A percentile compares a stretch with the other conserved stretches of the same genome.
phyloP scores from a whole-genome alignment of 2,888 invertebrate species.

The Rotaria magnacalcarata region DNA sequence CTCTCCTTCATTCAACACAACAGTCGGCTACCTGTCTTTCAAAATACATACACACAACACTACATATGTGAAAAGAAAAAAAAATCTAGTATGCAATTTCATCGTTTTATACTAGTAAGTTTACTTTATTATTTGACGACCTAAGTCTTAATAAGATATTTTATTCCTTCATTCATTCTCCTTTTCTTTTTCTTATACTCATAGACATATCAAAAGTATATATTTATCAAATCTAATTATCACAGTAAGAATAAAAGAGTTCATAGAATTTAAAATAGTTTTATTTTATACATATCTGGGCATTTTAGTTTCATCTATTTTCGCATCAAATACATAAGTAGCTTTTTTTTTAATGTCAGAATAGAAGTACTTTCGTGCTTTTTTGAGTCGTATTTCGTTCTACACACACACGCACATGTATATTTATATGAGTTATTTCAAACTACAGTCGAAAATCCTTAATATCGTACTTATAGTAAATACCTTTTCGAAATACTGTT shows the following conservation, averaged over 20 bases:
- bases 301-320: background rate
- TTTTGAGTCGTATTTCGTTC: background rate
- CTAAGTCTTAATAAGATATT: background rate
- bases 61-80: background rate
- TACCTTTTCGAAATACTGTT: background rate
- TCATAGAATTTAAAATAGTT: background rate
- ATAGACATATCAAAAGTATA: background rate
- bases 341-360: no score
- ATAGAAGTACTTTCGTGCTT: background rate
- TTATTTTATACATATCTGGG: background rate
- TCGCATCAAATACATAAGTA: background rate
- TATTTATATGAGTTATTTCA: background rate
- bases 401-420: background rate
- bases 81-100: background rate
- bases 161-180: background rate
- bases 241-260: background rate
- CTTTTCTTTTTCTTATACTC: background rate
- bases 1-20: conserved; percentile 7
- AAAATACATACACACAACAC: background rate
- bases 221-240: background rate
- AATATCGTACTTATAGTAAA: background rate
- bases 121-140: background rate
- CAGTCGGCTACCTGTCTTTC: background rate
- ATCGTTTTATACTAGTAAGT: background rate
- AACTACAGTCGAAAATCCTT: background rate